phyloP scores from a whole-genome alignment of 2,113 vertebrate species.

The Trematocara marginatum region DNA sequence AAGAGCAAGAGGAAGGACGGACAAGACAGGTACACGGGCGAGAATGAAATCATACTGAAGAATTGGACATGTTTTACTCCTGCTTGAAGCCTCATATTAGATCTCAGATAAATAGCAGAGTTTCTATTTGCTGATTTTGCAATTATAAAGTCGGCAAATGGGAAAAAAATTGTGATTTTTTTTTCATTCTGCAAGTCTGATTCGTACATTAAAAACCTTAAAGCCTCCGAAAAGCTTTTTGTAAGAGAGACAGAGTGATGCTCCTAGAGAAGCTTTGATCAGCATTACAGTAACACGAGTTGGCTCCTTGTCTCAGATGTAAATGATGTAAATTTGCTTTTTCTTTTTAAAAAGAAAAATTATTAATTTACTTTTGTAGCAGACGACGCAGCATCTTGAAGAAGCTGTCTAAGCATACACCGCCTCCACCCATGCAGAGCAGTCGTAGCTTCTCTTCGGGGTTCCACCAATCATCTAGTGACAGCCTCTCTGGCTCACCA shows the following conservation, averaged over 20 bases:
- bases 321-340: neutral
- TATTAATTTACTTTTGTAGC: neutral
- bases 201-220: neutral
- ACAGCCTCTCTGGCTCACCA: slow-evolving; percentile 89
- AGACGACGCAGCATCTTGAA: slow-evolving; percentile 83
- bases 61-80: neutral
- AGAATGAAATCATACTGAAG: neutral
- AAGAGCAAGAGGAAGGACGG: slow-evolving; percentile 83
- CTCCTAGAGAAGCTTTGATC: neutral
- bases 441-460: slow-evolving; percentile 92
- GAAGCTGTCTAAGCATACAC: slow-evolving; percentile 86
- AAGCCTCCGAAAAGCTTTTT: neutral
- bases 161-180: neutral
- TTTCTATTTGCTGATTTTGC: neutral
- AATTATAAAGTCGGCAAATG: neutral
- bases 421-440: slow-evolving; percentile 78
- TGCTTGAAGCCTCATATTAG: neutral
- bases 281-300: neutral
- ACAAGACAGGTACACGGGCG: slow-evolving; percentile 79
- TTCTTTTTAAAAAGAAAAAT: accelerated
- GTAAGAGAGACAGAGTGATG: neutral
- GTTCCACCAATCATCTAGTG: slow-evolving; percentile 88
- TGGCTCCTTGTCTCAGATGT: neutral
- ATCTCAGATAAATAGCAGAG: neutral
- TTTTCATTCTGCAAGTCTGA: neutral